Evolutionary conservation across 2,888 invertebrate genomes (phyloP), one percentile per base, ranked within the genome.

Genomic region (Ophion ellenae): DNA sequence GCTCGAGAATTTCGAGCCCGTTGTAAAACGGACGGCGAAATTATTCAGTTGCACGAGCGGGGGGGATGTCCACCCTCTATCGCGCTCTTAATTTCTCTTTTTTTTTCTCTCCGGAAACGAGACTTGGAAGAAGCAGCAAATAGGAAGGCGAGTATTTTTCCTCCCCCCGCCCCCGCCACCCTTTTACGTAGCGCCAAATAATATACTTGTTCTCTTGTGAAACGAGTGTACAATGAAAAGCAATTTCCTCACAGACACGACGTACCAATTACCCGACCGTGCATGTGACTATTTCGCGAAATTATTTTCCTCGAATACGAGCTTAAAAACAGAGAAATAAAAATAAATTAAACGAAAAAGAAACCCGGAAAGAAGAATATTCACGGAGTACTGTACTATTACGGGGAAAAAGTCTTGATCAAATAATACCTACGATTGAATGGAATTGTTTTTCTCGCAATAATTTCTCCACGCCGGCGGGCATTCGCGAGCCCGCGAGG

Each of bases 171-270:
- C 14, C n/a, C 36, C 17, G 28, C 4, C 17, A 7, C 53, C 4
- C 20, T 61, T 45, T 74, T 14, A 73, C n/a, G 67, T 73, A 45
- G 80, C 63, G 47, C 69, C 64, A 77, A 83, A 83, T 76, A 81
- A 78, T 81, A 67, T 77, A 81, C 73, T 77, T 20, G 71, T 67
- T 66, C 71, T 61, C 80, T 45, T 6, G 67, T 20, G 61, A 61
- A 73, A 71, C 67, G 59, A 67, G 70, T 66, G 71, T 81, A 67
- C 76, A 84, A 81, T 84, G 81, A 77, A 84, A 81, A 81, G 77
- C 77, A 80, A 83, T 86, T 81, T 73, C 74, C 77, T 32, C 83
- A 24, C 73, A 74, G 69, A 69, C 28, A 71, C 73, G 66, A 47
- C 4, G 24, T 32, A 59, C 66, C 70, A 45, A 81, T 74, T 81